Base-by-base conservation (phyloP, 2,888 invertebrate species). In the Phragmatobia fuliginosa region DNA sequence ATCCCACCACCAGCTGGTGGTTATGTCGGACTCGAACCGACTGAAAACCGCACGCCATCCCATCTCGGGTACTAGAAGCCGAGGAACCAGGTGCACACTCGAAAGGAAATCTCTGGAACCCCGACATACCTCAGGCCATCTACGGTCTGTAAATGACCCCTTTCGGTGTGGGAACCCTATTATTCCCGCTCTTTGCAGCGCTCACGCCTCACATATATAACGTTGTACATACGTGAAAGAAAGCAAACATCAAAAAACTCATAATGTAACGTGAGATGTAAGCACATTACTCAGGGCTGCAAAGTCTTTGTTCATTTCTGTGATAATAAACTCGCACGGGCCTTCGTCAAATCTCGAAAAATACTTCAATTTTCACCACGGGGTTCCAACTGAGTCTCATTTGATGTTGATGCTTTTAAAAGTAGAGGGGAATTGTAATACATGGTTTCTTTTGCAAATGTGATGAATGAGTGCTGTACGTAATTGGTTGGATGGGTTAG, bases 281-380 rank as follows among this genome's bases (percentile, higher is more conserved):
- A 76, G 62, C 61, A 80, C 70, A 74, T 78, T 73, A 71, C 67
- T 66, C 25, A 64, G 52, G 32, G 36, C 49, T 65, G 67, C 49
- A 68, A 72, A 60, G 38, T 76, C 77, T 81, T 76, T 80, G 77
- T 80, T 72, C 63, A 49, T 68, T 72, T 62, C 63, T 61, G 56
- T 60, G 69, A 66, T 74, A 75, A 71, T 75, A 72, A 68, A 67
- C 62, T 71, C 74, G 67, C 63, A 72, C 31, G 72, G 49, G 60
- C 64, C 63, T 74, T 73, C 73, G 72, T 74, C 68, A 71, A 71
- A 75, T 75, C 73, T 72, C 45, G 68, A 80, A 72, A 71, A 79
- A 75, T 78, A 65, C 73, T 71, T 70, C 36, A 63, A 72, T 76
- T 79, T 65, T 36, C 49, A 52, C 65, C 67, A 71, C 74, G 71